Percentiles rank a stretch among this genome's conserved stretches.
Evolutionary conservation across 2,113 vertebrate species (phyloP).

Genomic region (Zapornia atra): DNA sequence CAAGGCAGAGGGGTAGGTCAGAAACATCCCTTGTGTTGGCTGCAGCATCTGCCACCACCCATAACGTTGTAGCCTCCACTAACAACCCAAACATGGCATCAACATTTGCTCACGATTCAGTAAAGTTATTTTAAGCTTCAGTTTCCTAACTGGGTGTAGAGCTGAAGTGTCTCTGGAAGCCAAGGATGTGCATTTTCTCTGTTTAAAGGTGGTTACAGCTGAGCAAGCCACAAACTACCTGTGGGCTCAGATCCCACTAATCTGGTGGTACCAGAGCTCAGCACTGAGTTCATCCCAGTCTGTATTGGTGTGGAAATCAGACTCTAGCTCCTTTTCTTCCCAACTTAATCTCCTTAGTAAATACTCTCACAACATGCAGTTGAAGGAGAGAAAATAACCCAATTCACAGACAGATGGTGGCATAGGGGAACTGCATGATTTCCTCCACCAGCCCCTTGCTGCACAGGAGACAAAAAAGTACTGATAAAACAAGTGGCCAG

Average conservation of each 20-base stretch:
- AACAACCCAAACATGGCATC: neutral
- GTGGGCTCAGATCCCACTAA: neutral
- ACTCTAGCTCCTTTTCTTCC: neutral
- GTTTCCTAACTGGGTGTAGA: neutral
- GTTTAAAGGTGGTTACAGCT: neutral
- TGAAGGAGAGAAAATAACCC: neutral
- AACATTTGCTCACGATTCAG: neutral
- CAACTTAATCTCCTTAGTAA: neutral
- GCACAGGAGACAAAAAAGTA: accelerated
- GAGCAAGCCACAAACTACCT: neutral
- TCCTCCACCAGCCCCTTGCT: neutral
- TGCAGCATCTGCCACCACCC: neutral
- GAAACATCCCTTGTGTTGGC: neutral
- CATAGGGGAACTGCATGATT: neutral
- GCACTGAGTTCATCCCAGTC: neutral
- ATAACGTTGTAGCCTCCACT: accelerated
- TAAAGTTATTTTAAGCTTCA: neutral
- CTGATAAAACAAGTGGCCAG: neutral
- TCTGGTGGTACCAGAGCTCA: neutral
- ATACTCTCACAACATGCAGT: neutral
- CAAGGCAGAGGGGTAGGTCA: neutral
- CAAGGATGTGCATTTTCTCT: neutral
- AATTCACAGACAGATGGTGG: neutral
- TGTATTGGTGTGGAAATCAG: neutral
- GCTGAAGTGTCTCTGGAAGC: neutral